Evolutionary conservation across 2,113 vertebrate species (phyloP), one percentile per base, ranked within the genome.

Genomic region (Prunella himalayana): DNA sequence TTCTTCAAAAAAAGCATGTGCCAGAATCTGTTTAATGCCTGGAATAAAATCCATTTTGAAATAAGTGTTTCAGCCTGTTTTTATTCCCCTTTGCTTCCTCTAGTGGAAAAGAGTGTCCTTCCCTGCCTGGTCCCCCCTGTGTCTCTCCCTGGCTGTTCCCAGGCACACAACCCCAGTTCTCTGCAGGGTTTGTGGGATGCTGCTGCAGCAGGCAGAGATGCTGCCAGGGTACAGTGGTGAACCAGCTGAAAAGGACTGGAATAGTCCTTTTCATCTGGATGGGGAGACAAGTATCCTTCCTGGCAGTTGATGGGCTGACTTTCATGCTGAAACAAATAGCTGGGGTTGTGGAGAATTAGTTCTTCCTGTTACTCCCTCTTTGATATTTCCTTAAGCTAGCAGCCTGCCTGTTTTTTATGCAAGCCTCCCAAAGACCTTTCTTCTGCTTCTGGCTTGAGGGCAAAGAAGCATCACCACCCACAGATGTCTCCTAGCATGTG

Each of bases 1-100:
- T 97, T 96, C 95, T 97, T 96, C 70, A 97, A 94, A 97, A 98
- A 97, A 98, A 98, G 98, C 98, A 98, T 98, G 98, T 98, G 95
- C 95, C 96, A 96, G 96, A 98, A 96, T 65, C 87, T 60, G 70
- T 98, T 96, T 95, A 97, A 94, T 94, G 96, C 95, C 97, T 95
- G 95, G 95, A 98, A 98, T 98, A 98, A 98, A 98, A 97, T 94
- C 93, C 84, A 95, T 97, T 98, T 98, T 96, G 95, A 97, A 95
- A 92, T 72, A 82, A 80, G 17, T 5, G 24, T 17, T 53, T 93
- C 60, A 85, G 87, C 49, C 90, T 94, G 71, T 89, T 95, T 51
- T 92, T 92, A 61, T 66, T 83, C 20, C 20, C 13, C 8, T 41
- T 88, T 11, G 11, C 25, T 70, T 94, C 51, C 45, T 69, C 30